Evolutionary conservation across 1,140 invertebrate species (phyloP), one percentile per base, ranked within the genome.

Genomic region (Sweltsa coloradensis): DNA sequence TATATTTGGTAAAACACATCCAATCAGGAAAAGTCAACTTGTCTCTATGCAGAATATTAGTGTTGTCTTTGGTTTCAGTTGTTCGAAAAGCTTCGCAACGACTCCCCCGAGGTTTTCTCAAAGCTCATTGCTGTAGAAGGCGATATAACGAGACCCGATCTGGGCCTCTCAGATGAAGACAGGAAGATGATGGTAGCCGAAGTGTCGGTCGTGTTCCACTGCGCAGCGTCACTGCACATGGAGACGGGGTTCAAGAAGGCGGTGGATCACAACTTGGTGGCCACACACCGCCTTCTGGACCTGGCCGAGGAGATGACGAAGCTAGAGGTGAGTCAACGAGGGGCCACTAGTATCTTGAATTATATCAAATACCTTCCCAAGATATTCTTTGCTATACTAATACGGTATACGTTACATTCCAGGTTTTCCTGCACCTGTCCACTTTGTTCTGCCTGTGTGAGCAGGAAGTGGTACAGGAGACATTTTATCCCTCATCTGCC

Each of bases 191-290:
- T 81, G 2, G 51, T 57, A 5, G 57, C 69, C 19, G 60, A 67
- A 42, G 67, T 80, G n/a, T 62, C 68, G 13, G 62, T 81, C 39
- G 75, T 82, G 2, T 78, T 81, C 58, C 78, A 81, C 57, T 73
- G 72, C 5, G 78, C 79, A 5, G 79, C 78, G 5, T 81, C 79
- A 25, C 72, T 57, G 7, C 31, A 44, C 3, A 50, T 57, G 14
- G 51, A 57, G 34, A 54, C 57, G 25, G 31, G 25, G 29, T 29
- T 56, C 26, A 47, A 42, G 25, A 41, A 40, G n/a, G 45, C 55
- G 14, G 45, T 55, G 3, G 21, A 36, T 5, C 22, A 52, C 52
- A 66, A 66, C 49, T 53, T 64, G 39, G 34, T 56, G 14, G 62
- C 59, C 5, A 64, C 63, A 0, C 55, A 57, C 50, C 39, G 53